A percentile compares a stretch with the other conserved stretches of the same genome.
phyloP scores from a whole-genome alignment of 2,113 vertebrate genomes.

The Tragelaphus buxtoni region DNA sequence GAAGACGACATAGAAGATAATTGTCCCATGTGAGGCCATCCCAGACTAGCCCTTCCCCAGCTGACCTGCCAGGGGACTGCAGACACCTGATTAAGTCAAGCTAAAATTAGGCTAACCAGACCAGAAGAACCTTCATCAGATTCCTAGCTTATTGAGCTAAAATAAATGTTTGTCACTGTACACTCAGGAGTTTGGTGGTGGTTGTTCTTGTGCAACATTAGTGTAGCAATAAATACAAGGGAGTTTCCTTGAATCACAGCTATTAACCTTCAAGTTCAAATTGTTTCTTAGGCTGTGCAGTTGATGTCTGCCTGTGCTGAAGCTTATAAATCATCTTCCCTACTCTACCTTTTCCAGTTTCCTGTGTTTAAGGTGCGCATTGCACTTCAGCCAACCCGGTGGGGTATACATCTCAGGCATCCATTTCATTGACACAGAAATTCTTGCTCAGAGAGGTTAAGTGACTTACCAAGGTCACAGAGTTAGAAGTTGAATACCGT shows the following conservation, averaged over 20 bases:
- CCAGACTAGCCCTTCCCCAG: neutral
- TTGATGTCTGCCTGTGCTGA: neutral
- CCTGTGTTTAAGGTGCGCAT: neutral
- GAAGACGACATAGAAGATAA: neutral
- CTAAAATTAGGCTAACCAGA: neutral
- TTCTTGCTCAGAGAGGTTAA: neutral
- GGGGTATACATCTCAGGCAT: neutral
- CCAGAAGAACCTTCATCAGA: neutral
- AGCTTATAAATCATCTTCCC: neutral
- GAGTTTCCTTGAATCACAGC: neutral
- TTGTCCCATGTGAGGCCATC: neutral
- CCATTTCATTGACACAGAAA: neutral
- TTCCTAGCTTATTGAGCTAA: neutral
- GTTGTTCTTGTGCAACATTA: neutral
- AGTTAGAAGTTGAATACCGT: neutral
- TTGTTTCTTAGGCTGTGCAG: neutral
- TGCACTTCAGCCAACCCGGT: neutral
- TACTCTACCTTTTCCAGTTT: neutral
- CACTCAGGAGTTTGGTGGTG: neutral
- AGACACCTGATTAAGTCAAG: neutral
- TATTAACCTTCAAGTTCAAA: neutral
- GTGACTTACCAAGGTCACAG: neutral
- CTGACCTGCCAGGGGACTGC: too few species aligned
- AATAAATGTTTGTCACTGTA: neutral
- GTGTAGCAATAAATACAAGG: neutral